Evolutionary conservation across 2,113 vertebrate species (phyloP).

Genomic region (Jaculus jaculus): DNA sequence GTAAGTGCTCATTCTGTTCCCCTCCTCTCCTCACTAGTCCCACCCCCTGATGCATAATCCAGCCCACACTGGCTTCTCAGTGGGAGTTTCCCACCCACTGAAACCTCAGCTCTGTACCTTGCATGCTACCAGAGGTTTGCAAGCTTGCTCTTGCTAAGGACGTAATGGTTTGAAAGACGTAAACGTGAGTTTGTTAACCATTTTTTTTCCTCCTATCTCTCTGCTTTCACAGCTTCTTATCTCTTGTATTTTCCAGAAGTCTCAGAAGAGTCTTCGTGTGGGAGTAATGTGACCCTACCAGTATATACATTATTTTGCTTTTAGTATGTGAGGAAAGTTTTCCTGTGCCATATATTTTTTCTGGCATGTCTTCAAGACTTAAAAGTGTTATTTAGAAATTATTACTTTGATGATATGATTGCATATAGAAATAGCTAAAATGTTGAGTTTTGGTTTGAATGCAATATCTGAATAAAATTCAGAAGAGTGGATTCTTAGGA

Average conservation of each 20-base stretch:
- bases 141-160: not conserved
- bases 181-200: constrained; percentile 37
- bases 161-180: not conserved
- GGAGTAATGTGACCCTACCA: not conserved
- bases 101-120: not conserved
- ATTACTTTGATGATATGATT: not conserved
- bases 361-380: not conserved
- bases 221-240: constrained; percentile 22
- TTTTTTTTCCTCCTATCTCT: constrained; percentile 1
- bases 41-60: not conserved
- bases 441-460: not conserved
- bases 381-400: not conserved
- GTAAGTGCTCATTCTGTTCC: constrained; percentile 81
- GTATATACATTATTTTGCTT: not conserved
- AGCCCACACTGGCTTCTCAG: constrained; percentile 37
- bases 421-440: not conserved
- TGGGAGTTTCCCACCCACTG: not conserved
- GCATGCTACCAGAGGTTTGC: not conserved
- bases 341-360: not conserved
- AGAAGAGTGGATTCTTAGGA: constrained; percentile 37
- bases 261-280: constrained; percentile 9
- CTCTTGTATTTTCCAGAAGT: constrained; percentile 38
- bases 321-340: constrained; percentile 22
- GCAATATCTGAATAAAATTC: constrained; percentile 51
- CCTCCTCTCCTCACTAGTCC: not conserved